These are phyloP conservation scores for Cylloceria caligata DNA, from an alignment of 2,888 invertebrate species.

Conservation along the genomic window DNA sequence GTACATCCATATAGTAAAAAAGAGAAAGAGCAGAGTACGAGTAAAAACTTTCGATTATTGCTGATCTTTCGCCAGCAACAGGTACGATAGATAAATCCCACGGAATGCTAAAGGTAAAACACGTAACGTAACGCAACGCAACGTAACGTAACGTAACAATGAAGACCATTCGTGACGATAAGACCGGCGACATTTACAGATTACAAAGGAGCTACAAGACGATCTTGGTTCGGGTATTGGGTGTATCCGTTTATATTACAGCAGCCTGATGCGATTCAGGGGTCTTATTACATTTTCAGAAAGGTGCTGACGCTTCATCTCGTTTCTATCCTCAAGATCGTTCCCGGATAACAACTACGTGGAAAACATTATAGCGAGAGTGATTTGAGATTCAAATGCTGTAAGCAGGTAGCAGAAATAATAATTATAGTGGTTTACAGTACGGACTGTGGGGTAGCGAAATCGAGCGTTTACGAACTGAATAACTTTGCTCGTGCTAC, in stretches of 20 bases:
- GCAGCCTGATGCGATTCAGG: neutral
- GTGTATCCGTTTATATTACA: neutral
- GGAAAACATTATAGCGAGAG: neutral
- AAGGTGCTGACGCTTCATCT: conserved; percentile 26
- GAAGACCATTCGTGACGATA: conserved; percentile 62
- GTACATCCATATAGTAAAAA: neutral
- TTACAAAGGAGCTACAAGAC: conserved; percentile 54
- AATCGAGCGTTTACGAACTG: neutral
- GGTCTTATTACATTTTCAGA: conserved; percentile 31
- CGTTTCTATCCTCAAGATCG: conserved; percentile 5
- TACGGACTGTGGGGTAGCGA: conserved; percentile 3
- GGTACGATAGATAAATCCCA: conserved; percentile 23
- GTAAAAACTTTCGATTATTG: conserved; percentile 61
- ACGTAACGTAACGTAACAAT: conserved; percentile 63
- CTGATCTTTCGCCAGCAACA: conserved; percentile 57
- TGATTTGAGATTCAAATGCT: conserved; percentile 9
- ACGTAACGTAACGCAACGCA: conserved; percentile 34
- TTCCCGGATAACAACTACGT: conserved; percentile 12
- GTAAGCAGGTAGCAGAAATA: conserved; percentile 9
- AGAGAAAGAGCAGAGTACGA: conserved; percentile 25
- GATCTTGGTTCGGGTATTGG: conserved; percentile 1
- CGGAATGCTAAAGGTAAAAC: conserved; percentile 58
- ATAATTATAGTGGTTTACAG: conserved; percentile 14
- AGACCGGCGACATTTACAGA: conserved; percentile 62
- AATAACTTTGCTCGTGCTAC: neutral